These are phyloP conservation scores for Pygmarrhopalites habei DNA, from an alignment of 1,140 invertebrate genomes.

Conservation along the genomic window DNA sequence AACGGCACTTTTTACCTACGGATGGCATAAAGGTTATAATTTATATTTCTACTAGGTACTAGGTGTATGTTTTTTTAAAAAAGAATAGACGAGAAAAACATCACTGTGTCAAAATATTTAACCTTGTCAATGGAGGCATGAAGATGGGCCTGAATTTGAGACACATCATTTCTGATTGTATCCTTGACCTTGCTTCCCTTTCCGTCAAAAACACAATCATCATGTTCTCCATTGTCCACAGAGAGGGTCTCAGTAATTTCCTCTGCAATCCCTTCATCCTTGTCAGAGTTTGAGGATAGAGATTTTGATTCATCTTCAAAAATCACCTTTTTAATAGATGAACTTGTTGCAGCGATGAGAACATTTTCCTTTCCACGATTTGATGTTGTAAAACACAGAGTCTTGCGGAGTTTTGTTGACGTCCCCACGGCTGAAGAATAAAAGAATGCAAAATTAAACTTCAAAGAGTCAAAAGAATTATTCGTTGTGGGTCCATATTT, in stretches of 20 bases:
- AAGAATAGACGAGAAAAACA: too few relatives aligned
- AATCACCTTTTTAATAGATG: conserved; percentile 30
- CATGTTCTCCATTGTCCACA: not conserved
- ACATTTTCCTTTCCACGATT: not conserved
- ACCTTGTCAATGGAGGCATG: not conserved
- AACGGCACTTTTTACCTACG: too few relatives aligned
- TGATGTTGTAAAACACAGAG: not conserved
- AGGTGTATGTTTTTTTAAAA: too few relatives aligned
- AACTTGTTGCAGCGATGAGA: not conserved
- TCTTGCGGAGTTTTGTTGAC: conserved; percentile 1
- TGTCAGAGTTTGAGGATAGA: conserved; percentile 36
- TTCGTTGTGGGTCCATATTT: too few relatives aligned
- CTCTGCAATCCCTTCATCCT: conserved; percentile 39
- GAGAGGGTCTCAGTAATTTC: conserved; percentile 25
- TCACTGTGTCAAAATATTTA: too few relatives aligned
- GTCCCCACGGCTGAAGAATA: not conserved
- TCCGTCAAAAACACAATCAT: not conserved
- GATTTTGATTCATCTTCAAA: conserved; percentile 38
- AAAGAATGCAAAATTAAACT: too few relatives aligned
- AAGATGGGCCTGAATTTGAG: not conserved
- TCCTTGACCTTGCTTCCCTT: not conserved
- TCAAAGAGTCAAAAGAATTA: too few relatives aligned
- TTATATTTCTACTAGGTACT: too few relatives aligned
- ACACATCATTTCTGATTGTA: not conserved
- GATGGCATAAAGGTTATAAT: too few relatives aligned